These are phyloP conservation scores for Peromyscus aztecus DNA, from an alignment of 2,797 vertebrate species.

Conservation along the genomic window DNA sequence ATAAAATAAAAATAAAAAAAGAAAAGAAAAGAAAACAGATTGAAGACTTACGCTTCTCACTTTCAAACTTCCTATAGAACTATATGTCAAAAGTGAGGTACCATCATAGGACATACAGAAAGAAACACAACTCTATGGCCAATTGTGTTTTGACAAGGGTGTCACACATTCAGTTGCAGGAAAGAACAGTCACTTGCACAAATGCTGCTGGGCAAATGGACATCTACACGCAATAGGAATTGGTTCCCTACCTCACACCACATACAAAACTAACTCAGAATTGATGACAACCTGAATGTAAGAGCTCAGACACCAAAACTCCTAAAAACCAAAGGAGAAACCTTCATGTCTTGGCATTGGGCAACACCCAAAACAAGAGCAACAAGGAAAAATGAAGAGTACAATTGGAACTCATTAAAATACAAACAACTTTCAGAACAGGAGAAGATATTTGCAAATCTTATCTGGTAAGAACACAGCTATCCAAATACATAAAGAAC, in stretches of 20 bases:
- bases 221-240: background rate
- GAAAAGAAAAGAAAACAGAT: background rate
- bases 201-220: background rate
- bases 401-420: background rate
- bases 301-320: constrained; percentile 4
- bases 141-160: background rate
- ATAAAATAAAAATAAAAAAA: too few species aligned
- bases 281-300: background rate
- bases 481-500: constrained; percentile 20
- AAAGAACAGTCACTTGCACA: background rate
- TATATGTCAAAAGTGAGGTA: background rate
- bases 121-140: too few species aligned
- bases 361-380: background rate
- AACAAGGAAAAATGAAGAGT: constrained; percentile 19
- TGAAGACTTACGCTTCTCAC: constrained; percentile 6
- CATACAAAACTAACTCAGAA: constrained; percentile 46
- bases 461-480: background rate
- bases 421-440: background rate
- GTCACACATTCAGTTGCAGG: background rate
- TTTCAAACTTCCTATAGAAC: constrained; percentile 49
- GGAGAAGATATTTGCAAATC: constrained; percentile 42
- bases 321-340: constrained; percentile 15
- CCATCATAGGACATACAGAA: background rate
- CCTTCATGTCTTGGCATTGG: background rate
- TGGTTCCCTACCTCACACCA: background rate